Conservation (phyloP, 2,888 invertebrate species). For the Homarus gammarus region DNA sequence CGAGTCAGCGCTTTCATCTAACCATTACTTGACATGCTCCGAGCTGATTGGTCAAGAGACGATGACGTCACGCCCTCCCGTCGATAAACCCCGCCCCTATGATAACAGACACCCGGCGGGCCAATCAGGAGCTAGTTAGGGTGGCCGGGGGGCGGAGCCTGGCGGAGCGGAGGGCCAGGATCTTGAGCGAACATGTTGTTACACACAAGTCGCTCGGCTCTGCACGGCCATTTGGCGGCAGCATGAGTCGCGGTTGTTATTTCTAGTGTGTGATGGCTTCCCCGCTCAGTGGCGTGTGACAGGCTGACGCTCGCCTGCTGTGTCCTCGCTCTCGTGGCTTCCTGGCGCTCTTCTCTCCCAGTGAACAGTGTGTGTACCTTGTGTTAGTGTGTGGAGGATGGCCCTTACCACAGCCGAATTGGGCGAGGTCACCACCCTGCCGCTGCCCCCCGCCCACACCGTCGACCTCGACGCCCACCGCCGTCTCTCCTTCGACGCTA, state of each 20-base stretch:
- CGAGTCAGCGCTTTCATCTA: slow-evolving; percentile 75
- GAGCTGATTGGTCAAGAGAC: slow-evolving; percentile 67
- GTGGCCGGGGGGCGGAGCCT: slow-evolving; percentile 3
- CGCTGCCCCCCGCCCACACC: slow-evolving; percentile 37
- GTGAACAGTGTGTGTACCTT: slow-evolving; percentile 12
- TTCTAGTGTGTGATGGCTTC: slow-evolving; percentile 41
- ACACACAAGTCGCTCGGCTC: slow-evolving; percentile 46
- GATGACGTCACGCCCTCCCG: slow-evolving; percentile 64
- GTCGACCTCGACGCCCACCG: slow-evolving; percentile 31
- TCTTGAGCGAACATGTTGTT: slow-evolving; percentile 58
- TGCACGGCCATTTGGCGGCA: slow-evolving; percentile 58
- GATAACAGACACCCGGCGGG: slow-evolving; percentile 29
- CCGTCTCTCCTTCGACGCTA: slow-evolving; percentile 32
- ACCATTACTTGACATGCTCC: slow-evolving; percentile 74
- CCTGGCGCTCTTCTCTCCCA: background rate
- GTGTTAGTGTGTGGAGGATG: slow-evolving; percentile 42
- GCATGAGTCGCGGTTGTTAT: slow-evolving; percentile 33
- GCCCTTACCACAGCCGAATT: slow-evolving; percentile 62
- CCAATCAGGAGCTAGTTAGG: slow-evolving; percentile 39
- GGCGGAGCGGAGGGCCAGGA: slow-evolving; percentile 6
- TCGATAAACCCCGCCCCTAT: slow-evolving; percentile 40
- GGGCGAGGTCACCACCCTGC: slow-evolving; percentile 34
- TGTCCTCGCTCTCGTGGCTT: too few species aligned
- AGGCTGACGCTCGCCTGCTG: background rate
- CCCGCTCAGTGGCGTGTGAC: slow-evolving; percentile 38